phyloP scores from a whole-genome alignment of 2,888 invertebrate species.

The Drosophila koepferae region DNA sequence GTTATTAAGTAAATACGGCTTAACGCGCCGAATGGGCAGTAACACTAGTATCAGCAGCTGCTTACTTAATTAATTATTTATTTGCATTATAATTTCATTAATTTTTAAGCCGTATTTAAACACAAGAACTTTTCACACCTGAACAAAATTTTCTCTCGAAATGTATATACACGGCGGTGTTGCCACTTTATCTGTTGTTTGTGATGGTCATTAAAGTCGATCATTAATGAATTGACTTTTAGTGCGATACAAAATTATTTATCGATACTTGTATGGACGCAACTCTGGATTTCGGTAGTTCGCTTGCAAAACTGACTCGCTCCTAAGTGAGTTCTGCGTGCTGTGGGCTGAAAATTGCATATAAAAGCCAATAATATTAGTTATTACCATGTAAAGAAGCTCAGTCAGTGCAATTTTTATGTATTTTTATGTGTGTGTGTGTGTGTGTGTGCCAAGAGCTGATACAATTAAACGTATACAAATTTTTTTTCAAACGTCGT shows the following conservation, averaged over 20 bases:
- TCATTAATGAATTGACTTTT: conserved; percentile 9
- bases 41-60: neutral
- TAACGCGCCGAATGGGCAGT: conserved; percentile 30
- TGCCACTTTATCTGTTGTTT: conserved; percentile 46
- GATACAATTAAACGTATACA: conserved; percentile 29
- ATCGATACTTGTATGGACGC: conserved; percentile 33
- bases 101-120: conserved; percentile 22
- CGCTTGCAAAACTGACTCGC: conserved; percentile 48
- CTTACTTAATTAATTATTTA: neutral
- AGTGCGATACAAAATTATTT: conserved; percentile 21
- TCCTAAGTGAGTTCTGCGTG: conserved; percentile 57
- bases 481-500: conserved; percentile 45
- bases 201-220: conserved; percentile 36
- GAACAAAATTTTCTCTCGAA: conserved; percentile 70
- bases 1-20: conserved; percentile 23
- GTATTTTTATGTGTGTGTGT: conserved; percentile 36
- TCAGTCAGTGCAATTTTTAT: conserved; percentile 31
- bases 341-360: conserved; percentile 60
- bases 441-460: conserved; percentile 23
- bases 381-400: conserved; percentile 65
- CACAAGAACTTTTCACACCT: conserved; percentile 60
- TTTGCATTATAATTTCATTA: conserved; percentile 20
- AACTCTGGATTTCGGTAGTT: conserved; percentile 37
- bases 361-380: conserved; percentile 63
- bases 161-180: conserved; percentile 69